A percentile compares a stretch with the other conserved stretches of the same genome.
phyloP scores from a whole-genome alignment of 1,140 invertebrate genomes.

The Aphaenogaster ashmeadi region DNA sequence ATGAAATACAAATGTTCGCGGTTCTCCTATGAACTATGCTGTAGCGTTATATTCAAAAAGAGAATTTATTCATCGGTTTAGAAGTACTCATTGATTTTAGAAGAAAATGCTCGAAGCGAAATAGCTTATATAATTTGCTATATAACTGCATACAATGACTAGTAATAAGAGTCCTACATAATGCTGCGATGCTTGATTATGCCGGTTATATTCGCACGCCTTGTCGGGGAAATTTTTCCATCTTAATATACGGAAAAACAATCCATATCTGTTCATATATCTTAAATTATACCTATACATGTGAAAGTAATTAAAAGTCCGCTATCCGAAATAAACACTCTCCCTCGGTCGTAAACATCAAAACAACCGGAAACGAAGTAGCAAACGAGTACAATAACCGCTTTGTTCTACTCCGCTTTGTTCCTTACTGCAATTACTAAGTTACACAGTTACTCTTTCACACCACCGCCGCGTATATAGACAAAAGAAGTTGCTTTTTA shows the following conservation, averaged over 20 bases:
- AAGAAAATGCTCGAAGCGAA: neutral
- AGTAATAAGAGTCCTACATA: neutral
- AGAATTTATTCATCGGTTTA: too few relatives aligned
- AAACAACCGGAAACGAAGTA: slow-evolving; percentile 52
- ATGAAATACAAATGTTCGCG: neutral
- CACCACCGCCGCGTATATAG: slow-evolving; percentile 7
- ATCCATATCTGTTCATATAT: neutral
- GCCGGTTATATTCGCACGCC: neutral
- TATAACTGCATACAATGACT: neutral
- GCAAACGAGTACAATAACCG: slow-evolving; percentile 54
- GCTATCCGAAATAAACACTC: slow-evolving; percentile 38
- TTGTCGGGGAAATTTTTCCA: neutral
- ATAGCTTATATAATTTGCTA: neutral
- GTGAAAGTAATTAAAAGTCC: slow-evolving; percentile 55
- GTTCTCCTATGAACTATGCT: neutral
- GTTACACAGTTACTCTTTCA: slow-evolving; percentile 59
- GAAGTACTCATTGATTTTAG: neutral
- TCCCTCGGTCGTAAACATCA: slow-evolving; percentile 34
- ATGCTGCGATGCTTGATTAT: neutral
- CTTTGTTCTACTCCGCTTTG: slow-evolving; percentile 53
- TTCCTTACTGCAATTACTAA: slow-evolving; percentile 60
- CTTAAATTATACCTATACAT: neutral
- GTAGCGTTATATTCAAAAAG: neutral
- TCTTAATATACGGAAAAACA: neutral
- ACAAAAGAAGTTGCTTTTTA: slow-evolving; percentile 63